These are phyloP conservation scores for Crenuchus spilurus DNA, from an alignment of 2,797 vertebrate species.

Conservation along the genomic window DNA sequence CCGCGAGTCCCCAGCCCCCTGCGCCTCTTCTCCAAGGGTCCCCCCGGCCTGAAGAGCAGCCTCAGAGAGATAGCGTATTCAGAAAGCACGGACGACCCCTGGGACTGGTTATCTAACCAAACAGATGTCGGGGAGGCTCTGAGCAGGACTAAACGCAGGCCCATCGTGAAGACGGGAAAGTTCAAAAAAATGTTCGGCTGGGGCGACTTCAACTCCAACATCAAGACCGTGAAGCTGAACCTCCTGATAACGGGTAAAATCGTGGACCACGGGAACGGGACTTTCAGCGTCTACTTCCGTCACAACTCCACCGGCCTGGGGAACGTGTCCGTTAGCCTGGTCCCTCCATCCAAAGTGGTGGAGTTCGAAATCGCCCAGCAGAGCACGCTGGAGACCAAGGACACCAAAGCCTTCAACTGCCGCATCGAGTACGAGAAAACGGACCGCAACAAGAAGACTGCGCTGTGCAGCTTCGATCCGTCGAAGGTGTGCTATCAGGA, in stretches of 20 bases:
- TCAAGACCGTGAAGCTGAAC: conserved; percentile 98
- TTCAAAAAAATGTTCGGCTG: conserved; percentile 99
- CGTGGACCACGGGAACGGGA: conserved; percentile 97
- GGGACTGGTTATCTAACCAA: conserved; percentile 98
- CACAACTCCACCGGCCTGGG: conserved; percentile 97
- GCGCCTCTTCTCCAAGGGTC: conserved; percentile 90
- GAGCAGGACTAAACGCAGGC: conserved; percentile 95
- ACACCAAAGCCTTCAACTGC: conserved; percentile 98
- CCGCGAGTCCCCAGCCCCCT: conserved; percentile 89
- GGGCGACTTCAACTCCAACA: conserved; percentile 99
- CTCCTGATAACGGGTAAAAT: conserved; percentile 98
- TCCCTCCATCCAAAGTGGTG: conserved; percentile 96
- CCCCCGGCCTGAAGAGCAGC: conserved; percentile 84
- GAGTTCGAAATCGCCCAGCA: conserved; percentile 94
- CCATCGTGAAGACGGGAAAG: conserved; percentile 98
- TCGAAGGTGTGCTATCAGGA: conserved; percentile 98
- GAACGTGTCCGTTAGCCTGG: conserved; percentile 96
- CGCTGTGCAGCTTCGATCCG: conserved; percentile 89
- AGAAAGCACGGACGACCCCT: conserved; percentile 92
- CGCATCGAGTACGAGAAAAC: conserved; percentile 98
- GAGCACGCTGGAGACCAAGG: conserved; percentile 94
- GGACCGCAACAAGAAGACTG: conserved; percentile 97
- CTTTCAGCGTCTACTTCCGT: conserved; percentile 98
- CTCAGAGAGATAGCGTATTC: conserved; percentile 85
- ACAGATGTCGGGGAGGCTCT: conserved; percentile 90